phyloP scores from a whole-genome alignment of 2,113 vertebrate genomes.

The Nanorana parkeri region DNA sequence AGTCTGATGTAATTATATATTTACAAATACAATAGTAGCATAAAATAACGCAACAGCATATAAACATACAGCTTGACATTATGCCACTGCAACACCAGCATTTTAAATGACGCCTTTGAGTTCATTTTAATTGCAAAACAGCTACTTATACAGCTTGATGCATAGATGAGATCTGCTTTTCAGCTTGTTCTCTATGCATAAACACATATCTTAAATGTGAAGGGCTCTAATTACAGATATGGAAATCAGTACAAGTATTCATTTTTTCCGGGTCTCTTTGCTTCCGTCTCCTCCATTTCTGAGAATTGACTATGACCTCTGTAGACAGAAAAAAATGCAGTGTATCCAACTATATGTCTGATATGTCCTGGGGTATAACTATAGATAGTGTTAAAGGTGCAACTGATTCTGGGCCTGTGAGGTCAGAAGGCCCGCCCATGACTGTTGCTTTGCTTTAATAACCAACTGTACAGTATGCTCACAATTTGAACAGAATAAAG shows the following conservation, averaged over 20 bases:
- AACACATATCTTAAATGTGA: slow-evolving; percentile 19
- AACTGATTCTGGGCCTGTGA: no score
- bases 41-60: slow-evolving; percentile 6
- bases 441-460: no score
- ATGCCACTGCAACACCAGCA: background rate
- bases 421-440: no score
- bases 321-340: background rate
- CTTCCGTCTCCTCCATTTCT: slow-evolving; percentile 3
- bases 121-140: slow-evolving; percentile 50
- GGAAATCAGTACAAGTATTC: background rate
- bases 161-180: slow-evolving; percentile 12
- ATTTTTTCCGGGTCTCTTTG: background rate
- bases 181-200: slow-evolving; percentile 38
- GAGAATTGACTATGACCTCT: background rate
- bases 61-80: slow-evolving; percentile 6
- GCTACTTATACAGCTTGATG: slow-evolving; percentile 26
- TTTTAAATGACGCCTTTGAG: slow-evolving; percentile 27
- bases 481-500: no score
- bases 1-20: slow-evolving; percentile 15
- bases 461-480: no score
- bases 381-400: no score
- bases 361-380: no score
- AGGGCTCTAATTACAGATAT: slow-evolving; percentile 36
- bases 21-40: background rate
- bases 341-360: no score